Percentiles rank a stretch among this genome's conserved stretches.
These are phyloP conservation scores for Erebia aethiops DNA, from an alignment of 2,888 invertebrate species.

Conservation along the genomic window DNA sequence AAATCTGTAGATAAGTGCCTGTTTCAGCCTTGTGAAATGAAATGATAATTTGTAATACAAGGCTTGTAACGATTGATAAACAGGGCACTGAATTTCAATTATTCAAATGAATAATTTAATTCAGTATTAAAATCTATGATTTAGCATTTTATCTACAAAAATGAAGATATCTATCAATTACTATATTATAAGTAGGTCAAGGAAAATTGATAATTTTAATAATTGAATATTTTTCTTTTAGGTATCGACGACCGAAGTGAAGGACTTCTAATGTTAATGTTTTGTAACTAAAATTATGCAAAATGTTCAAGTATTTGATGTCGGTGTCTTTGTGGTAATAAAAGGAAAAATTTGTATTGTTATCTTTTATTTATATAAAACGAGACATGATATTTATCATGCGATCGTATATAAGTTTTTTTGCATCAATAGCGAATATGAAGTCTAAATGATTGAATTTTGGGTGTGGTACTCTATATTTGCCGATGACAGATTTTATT, in stretches of 20 bases:
- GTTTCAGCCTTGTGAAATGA: too few relatives aligned
- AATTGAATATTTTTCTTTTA: slow-evolving; percentile 27
- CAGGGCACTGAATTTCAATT: too few relatives aligned
- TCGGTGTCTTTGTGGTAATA: not conserved
- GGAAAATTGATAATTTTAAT: too few relatives aligned
- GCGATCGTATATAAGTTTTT: slow-evolving; percentile 82
- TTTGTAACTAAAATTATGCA: not conserved
- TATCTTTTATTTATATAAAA: slow-evolving; percentile 53
- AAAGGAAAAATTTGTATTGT: not conserved
- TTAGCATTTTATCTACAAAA: too few relatives aligned
- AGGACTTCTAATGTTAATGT: not conserved
- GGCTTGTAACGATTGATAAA: too few relatives aligned
- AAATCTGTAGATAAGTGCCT: too few relatives aligned
- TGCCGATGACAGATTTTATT: slow-evolving; percentile 71
- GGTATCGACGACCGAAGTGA: slow-evolving; percentile 40
- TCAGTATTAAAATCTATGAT: too few relatives aligned
- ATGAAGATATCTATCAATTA: too few relatives aligned
- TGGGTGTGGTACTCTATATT: slow-evolving; percentile 69
- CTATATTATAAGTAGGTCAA: too few relatives aligned
- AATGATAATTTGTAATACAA: too few relatives aligned
- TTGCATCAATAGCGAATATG: slow-evolving; percentile 82
- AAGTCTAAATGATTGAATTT: slow-evolving; percentile 84
- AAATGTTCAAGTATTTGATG: not conserved
- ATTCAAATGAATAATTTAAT: too few relatives aligned
- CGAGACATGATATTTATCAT: slow-evolving; percentile 70